Percentiles rank a stretch among this genome's conserved stretches.
Conservation (phyloP, 2,113 vertebrate species). For the Vimba vimba region DNA sequence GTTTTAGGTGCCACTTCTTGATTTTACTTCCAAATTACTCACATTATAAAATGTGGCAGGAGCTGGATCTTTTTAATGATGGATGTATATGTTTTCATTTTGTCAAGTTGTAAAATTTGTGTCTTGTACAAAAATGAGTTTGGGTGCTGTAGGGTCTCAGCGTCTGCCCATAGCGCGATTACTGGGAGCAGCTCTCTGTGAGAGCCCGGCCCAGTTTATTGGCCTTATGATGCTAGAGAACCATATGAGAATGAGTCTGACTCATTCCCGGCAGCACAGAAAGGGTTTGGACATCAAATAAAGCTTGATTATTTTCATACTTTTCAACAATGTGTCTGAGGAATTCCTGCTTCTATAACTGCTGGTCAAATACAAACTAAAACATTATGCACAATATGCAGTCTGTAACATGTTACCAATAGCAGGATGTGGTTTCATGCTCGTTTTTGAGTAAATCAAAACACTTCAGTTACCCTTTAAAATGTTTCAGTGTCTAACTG, state of each 20-base stretch:
- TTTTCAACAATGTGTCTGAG: neutral
- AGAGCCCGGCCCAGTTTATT: slow-evolving; percentile 24
- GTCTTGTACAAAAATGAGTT: slow-evolving; percentile 16
- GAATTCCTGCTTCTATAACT: neutral
- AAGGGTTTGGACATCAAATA: slow-evolving; percentile 52
- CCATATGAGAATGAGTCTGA: slow-evolving; percentile 14
- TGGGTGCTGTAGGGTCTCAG: slow-evolving; percentile 33
- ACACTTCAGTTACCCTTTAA: neutral
- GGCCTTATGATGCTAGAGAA: slow-evolving; percentile 29
- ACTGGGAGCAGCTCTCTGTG: slow-evolving; percentile 19
- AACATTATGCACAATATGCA: neutral
- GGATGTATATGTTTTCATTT: neutral
- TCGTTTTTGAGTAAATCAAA: neutral
- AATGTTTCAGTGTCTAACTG: neutral
- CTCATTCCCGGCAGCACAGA: slow-evolving; percentile 30
- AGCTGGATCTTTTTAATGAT: neutral
- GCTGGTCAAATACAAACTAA: neutral
- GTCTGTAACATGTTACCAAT: neutral
- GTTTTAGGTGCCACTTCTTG: neutral
- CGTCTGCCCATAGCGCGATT: slow-evolving; percentile 17
- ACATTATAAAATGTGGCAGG: neutral
- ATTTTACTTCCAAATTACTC: neutral
- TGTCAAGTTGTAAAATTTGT: slow-evolving; percentile 53
- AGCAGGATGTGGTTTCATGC: neutral
- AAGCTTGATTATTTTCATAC: slow-evolving; percentile 53